Conservation (phyloP, 2,797 vertebrate genomes). For the Hozukius guyotensis region DNA sequence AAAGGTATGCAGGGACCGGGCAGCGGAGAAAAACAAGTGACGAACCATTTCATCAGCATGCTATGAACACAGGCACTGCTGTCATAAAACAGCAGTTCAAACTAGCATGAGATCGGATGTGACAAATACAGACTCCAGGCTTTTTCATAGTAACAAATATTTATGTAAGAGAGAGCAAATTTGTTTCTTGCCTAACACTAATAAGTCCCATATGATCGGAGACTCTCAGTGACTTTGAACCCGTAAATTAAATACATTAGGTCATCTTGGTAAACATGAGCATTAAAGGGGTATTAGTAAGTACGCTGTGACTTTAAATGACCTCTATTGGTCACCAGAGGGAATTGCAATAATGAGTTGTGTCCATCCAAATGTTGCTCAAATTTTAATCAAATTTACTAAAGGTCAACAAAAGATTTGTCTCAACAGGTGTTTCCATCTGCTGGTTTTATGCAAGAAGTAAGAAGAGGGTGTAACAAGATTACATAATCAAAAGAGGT, state of each 20-base stretch:
- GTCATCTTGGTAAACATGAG: slow-evolving; percentile 57
- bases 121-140: slow-evolving; percentile 52
- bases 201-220: slow-evolving; percentile 53
- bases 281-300: slow-evolving; percentile 35
- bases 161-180: slow-evolving; percentile 55
- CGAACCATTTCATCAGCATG: slow-evolving; percentile 40
- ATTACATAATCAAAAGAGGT: slow-evolving; percentile 2
- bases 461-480: background rate
- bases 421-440: slow-evolving; percentile 15
- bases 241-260: slow-evolving; percentile 55
- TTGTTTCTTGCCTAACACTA: slow-evolving; percentile 44
- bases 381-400: slow-evolving; percentile 11
- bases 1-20: slow-evolving; percentile 49
- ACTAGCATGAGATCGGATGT: slow-evolving; percentile 38
- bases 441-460: background rate
- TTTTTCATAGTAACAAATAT: slow-evolving; percentile 55
- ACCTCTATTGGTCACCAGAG: slow-evolving; percentile 26
- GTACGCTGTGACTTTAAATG: slow-evolving; percentile 25
- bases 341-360: slow-evolving; percentile 33
- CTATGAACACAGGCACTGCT: slow-evolving; percentile 29
- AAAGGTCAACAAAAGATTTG: background rate
- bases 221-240: slow-evolving; percentile 43
- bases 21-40: slow-evolving; percentile 59
- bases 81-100: slow-evolving; percentile 37
- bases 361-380: slow-evolving; percentile 29